Evolutionary conservation across 2,888 invertebrate species (phyloP).

Genomic region (Psylliodes chrysocephalus): DNA sequence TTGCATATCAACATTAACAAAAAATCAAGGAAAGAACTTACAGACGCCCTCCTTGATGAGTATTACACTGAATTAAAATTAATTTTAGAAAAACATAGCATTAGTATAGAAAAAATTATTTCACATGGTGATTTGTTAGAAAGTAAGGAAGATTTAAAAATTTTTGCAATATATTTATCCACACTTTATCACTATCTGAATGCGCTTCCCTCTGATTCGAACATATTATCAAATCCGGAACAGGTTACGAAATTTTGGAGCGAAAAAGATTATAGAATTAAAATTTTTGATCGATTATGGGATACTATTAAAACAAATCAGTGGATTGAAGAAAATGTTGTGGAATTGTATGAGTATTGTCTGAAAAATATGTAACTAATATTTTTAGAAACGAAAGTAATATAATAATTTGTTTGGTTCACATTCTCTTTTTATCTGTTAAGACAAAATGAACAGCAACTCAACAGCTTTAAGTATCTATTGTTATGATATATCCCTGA

Average conservation of each 20-base stretch:
- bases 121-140: background rate
- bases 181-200: background rate
- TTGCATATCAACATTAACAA: background rate
- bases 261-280: background rate
- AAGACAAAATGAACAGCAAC: no score
- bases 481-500: no score
- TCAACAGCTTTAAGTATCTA: no score
- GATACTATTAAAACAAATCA: background rate
- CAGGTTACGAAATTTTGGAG: background rate
- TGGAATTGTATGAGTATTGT: background rate
- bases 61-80: background rate
- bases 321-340: background rate
- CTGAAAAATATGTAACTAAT: no score
- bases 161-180: background rate
- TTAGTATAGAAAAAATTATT: background rate
- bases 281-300: background rate
- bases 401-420: no score
- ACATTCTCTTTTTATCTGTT: no score
- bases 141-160: background rate
- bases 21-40: background rate
- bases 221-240: background rate
- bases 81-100: background rate
- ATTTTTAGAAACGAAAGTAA: no score
- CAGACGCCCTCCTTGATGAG: background rate
- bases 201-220: background rate